Percentiles rank a stretch among this genome's conserved stretches.
Conservation (phyloP, 2,113 vertebrate genomes). For the Vulpes vulpes region DNA sequence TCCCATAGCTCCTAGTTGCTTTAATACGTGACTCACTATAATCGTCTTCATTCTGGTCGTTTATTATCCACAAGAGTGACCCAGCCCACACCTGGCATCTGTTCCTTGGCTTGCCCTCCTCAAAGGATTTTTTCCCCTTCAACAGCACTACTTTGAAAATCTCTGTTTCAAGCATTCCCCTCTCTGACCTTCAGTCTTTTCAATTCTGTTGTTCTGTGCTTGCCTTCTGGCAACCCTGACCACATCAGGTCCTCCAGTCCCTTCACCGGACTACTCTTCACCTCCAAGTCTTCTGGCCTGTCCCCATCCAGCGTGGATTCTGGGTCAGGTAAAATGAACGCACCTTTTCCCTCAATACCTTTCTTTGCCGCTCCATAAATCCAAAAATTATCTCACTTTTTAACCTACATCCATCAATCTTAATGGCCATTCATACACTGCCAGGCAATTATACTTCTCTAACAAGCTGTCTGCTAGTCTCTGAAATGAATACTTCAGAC, state of each 20-base stretch:
- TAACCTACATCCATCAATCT: neutral
- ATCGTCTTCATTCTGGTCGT: neutral
- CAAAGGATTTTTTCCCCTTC: neutral
- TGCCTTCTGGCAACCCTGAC: neutral
- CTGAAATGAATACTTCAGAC: neutral
- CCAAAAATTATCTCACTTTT: neutral
- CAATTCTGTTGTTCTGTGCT: neutral
- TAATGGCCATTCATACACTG: neutral
- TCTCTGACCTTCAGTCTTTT: neutral
- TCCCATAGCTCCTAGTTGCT: neutral
- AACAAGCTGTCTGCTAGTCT: neutral
- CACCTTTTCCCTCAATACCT: neutral
- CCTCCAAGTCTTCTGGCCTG: neutral
- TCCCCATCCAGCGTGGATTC: neutral
- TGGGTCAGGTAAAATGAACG: neutral
- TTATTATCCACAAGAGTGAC: neutral
- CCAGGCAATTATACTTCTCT: neutral
- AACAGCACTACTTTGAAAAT: neutral
- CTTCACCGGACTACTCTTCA: neutral
- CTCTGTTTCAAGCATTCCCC: neutral
- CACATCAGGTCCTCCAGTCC: fast-evolving
- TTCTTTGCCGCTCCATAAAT: neutral
- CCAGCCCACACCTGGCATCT: neutral
- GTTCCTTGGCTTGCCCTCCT: neutral
- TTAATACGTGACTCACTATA: neutral